Evolutionary conservation across 2,888 invertebrate genomes (phyloP).

Genomic region (Leistus spinibarbis): DNA sequence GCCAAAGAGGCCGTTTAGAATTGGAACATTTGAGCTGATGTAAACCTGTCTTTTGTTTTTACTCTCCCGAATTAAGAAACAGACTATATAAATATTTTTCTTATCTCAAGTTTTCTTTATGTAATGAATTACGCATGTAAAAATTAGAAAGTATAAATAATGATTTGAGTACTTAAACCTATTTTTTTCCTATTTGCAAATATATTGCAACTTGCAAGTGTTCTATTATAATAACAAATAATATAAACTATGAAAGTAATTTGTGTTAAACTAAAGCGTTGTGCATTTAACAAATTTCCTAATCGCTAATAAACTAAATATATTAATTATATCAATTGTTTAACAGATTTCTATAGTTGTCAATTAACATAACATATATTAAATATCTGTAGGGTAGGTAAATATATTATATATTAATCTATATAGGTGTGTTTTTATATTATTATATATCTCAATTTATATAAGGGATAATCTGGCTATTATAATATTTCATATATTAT

Average conservation of each 20-base stretch:
- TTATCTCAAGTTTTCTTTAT: no score
- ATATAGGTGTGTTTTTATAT: constrained; percentile 41
- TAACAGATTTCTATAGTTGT: constrained; percentile 44
- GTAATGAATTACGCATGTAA: neutral
- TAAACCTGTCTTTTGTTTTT: no score
- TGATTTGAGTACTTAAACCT: neutral
- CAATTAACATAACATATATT: constrained; percentile 50
- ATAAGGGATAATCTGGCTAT: constrained; percentile 22
- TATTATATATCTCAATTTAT: constrained; percentile 41
- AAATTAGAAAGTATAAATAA: neutral
- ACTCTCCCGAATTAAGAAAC: no score
- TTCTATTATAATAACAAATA: constrained; percentile 1
- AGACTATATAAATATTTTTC: no score
- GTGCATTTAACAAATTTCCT: constrained; percentile 2
- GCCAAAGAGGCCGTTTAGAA: no score
- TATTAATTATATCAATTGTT: constrained; percentile 40
- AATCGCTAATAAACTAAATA: constrained; percentile 17
- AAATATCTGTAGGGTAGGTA: constrained; percentile 40
- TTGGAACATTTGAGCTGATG: no score
- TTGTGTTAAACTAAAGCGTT: constrained; percentile 11
- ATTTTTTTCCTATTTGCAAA: neutral
- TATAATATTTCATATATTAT: constrained; percentile 27
- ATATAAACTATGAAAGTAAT: neutral
- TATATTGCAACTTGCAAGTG: neutral
- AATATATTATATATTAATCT: constrained; percentile 42